Base-by-base conservation (phyloP, 2,888 invertebrate species). In the Diarsia dahlii region DNA sequence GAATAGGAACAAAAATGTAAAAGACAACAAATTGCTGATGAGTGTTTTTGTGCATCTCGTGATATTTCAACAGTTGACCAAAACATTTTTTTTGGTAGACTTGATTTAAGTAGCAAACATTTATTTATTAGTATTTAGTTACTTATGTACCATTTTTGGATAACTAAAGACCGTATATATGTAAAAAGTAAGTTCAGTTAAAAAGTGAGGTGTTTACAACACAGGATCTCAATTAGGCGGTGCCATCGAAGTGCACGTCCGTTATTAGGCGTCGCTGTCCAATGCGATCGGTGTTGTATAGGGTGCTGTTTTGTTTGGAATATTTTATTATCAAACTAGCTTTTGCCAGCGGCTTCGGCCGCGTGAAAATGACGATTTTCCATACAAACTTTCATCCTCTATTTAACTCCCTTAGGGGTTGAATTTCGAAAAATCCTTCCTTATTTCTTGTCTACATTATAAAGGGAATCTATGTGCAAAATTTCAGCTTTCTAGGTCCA, bases 201-300 rank as follows among this genome's bases (percentile, higher is more conserved):
- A 28, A 52, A 60, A 70, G 20, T 46, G 2, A 54, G 2, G 15
- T 71, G 58, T 71, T 76, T 67, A 82, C 78, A 45, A 48, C 66
- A 45, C 58, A 23, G n/a, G 10, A 45, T 77, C 58, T 71, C 65
- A 86, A 81, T 84, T 74, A 84, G 74, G 66, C 65, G 56, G 23
- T n/a, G 62, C 60, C 2, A 54, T 56, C 13, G 23, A 20, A 60
- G 62, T 50, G 56, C n/a, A 69, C 87, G 81, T 74, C 86, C 90
- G 89, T 93, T 93, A 94, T 92, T 93, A 92, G 91, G 91, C 92
- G 88, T 86, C 90, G 84, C 89, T 90, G 89, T 93, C 93, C 92
- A 94, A 93, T 93, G 93, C 90, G 93, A 94, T 94, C 91, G 92
- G 91, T 89, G 91, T 84, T 86, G 52, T 90, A 94, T 90, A 94